Evolutionary conservation across 2,888 invertebrate species (phyloP), one percentile per base, ranked within the genome.

Genomic region (Altica lythri): DNA sequence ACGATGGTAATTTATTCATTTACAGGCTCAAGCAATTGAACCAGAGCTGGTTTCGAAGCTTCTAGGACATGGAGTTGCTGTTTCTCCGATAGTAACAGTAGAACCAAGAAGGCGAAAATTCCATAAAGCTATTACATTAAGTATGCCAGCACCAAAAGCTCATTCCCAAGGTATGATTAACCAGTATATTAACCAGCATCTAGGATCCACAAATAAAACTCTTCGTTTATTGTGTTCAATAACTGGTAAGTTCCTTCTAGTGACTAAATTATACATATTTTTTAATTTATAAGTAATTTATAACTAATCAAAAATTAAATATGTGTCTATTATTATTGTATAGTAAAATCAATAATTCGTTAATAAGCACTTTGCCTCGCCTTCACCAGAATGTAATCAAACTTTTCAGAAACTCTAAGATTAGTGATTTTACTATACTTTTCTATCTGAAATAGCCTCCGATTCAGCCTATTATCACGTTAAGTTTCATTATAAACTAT

Each of bases 41-140:
- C 80, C 89, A n/a, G 90, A 90, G 65, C 80, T 92, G 55, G 87
- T 90, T 43, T 85, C 89, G 9, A 93, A 95, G 72, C 79, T 94
- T 61, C 83, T 97, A 63, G 99, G 98, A 56, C 95, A 98, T 72
- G 90, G 95, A 62, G 97, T 95, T 19, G 95, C 95, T 10, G 97
- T 97, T 17, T 95, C 96, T 52, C 97, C 99, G 25, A 95, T 99
- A 57, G 92, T 99, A 55, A 99, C 99, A 0, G 95, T 99, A 53
- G 99, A 99, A 78, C 99, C 99, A 9, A 80, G 99, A 42, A 82
- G 99, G 42, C 83, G 99, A 62, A 99, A 99, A 81, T 99, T 99
- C 85, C 98, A 99, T 77, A 95, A 97, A 76, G 92, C 95, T 27
- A 99, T 99, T 72, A 97, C 96, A 59, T 83, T 99, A 66, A 97